Base-by-base conservation (phyloP, 2,888 invertebrate genomes). In the Electrophaes corylata region DNA sequence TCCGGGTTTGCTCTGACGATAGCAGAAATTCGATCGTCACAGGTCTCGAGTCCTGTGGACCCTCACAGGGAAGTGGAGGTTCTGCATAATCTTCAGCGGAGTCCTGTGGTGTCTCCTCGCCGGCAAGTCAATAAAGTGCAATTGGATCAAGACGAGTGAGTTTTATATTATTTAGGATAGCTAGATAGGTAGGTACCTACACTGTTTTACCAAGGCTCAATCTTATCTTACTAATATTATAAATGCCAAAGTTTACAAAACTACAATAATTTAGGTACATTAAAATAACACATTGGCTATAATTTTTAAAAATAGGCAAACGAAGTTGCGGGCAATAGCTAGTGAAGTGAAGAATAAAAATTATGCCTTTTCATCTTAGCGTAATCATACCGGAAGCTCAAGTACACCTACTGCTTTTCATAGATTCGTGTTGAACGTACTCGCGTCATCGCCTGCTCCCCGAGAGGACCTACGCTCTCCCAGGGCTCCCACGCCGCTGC, bases 1-100 rank as follows among this genome's bases (percentile, higher is more conserved):
- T 79, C 86, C 0, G 83, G 83, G 4, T 86, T 91, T 51, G 82
- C 88, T 3, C 66, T 90, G 47, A 86, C 87, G 4, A 62, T 91
- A 62, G 65, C 82, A 0, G 89, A 90, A 59, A 82, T 81, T 29
- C 75, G 77, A 5, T 83, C 87, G 44, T 85, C 90, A 3, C 88
- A 84, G 62, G 75, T 84, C 1, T 84, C 85, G 0, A 90, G 93
- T 74, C 93, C 93, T 3, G 91, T 91, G 14, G 92, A 92, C 46
- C 80, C 82, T 14, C 95, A 95, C 66, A 93, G 94, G 64, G 93
- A 94, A 78, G 93, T 95, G 23, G 94, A 95, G 75, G 93, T 95
- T 6, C 81, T 95, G 29, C 95, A 95, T 70, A 95, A 95, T 72
- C 81, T 95, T 45, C 94, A 94, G 63, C 83, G 95, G 49, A 95